Percentiles rank a stretch among this genome's conserved stretches.
Conservation (phyloP, 2,888 invertebrate species). For the Drosophila yooni region DNA sequence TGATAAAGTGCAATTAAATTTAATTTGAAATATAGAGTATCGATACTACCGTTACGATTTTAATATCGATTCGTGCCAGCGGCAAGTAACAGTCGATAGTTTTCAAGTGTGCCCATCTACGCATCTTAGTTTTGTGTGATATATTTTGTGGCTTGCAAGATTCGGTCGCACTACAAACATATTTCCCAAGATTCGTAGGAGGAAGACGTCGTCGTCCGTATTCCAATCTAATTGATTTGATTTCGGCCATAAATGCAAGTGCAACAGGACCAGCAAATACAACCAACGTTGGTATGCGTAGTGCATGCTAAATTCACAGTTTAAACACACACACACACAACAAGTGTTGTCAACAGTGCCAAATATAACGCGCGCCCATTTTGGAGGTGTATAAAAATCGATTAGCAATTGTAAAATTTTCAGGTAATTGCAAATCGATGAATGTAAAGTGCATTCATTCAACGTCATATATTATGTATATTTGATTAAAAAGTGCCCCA, state of each 20-base stretch:
- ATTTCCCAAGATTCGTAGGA: conserved; percentile 22
- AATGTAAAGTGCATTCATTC: conserved; percentile 51
- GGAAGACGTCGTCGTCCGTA: conserved; percentile 21
- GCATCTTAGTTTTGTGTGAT: not conserved
- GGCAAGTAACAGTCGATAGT: not conserved
- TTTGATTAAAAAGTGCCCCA: not conserved
- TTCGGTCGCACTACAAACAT: conserved; percentile 35
- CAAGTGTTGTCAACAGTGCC: conserved; percentile 1
- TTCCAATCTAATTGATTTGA: conserved; percentile 13
- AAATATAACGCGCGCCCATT: conserved; percentile 23
- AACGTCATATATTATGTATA: not conserved
- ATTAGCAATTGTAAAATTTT: conserved; percentile 40
- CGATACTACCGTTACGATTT: not conserved
- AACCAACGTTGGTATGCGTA: conserved; percentile 31
- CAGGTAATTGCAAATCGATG: conserved; percentile 49
- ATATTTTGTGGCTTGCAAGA: not conserved
- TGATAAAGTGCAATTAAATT: not conserved
- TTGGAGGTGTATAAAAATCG: conserved; percentile 48
- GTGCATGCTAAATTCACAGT: conserved; percentile 48
- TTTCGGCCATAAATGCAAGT: conserved; percentile 66
- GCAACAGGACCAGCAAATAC: conserved; percentile 39
- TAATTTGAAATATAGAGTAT: not conserved
- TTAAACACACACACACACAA: not conserved
- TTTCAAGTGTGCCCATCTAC: conserved; percentile 2
- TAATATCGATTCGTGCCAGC: not conserved